A percentile compares a stretch with the other conserved stretches of the same genome.
phyloP scores from a whole-genome alignment of 1,140 invertebrate species.

The Stenopsyche tienmushanensis region DNA sequence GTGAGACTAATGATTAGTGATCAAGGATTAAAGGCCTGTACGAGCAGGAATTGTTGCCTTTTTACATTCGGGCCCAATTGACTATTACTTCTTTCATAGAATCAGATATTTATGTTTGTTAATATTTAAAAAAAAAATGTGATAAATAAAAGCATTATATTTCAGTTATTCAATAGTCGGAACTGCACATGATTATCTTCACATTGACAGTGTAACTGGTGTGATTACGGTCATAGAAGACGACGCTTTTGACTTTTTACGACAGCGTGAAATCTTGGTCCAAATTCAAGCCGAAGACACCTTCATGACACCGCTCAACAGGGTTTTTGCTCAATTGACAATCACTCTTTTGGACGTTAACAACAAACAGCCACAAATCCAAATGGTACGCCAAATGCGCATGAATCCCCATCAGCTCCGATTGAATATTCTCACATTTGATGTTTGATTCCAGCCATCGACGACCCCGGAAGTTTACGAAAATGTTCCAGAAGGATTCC shows the following conservation, averaged over 20 bases:
- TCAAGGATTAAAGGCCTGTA: too few species aligned
- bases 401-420: too few species aligned
- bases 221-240: conserved; percentile 51
- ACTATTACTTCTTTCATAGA: too few species aligned
- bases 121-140: not conserved
- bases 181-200: conserved; percentile 47
- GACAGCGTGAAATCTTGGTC: conserved; percentile 56
- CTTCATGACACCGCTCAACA: conserved; percentile 42
- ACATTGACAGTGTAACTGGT: conserved; percentile 52
- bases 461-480: conserved; percentile 53
- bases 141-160: conserved; percentile 20
- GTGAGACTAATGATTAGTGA: too few species aligned
- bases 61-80: too few species aligned
- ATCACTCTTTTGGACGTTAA: conserved; percentile 60
- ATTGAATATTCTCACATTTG: too few species aligned
- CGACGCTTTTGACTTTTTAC: conserved; percentile 59
- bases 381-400: conserved; percentile 43
- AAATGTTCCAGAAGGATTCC: conserved; percentile 52
- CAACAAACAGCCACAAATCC: conserved; percentile 58
- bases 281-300: conserved; percentile 57
- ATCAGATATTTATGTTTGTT: not conserved
- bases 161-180: conserved; percentile 54
- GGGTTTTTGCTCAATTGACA: conserved; percentile 55
- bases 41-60: too few species aligned
- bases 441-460: conserved; percentile 45